Base-by-base conservation (phyloP, 2,113 vertebrate species). In the Cinclus mexicanus region DNA sequence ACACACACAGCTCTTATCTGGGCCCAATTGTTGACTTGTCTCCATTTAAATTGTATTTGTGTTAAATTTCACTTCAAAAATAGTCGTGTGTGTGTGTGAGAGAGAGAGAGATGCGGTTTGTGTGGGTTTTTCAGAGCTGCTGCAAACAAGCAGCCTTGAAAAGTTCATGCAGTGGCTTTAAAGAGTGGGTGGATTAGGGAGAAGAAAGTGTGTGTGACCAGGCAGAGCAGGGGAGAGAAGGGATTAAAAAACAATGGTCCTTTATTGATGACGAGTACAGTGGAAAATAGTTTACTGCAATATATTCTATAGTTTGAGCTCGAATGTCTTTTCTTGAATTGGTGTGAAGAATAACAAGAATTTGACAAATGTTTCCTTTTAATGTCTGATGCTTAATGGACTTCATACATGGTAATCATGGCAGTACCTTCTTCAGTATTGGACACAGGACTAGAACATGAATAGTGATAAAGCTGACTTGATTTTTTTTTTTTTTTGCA, bases 51-150 rank as follows among this genome's bases (percentile, higher is more conserved):
- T 71, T 35, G 63, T 52, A 9, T 93, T 84, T 7, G 7, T 68
- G 72, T 75, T 91, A 77, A 90, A 94, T 95, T 90, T 95, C 63
- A n/a, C 85, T 94, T 79, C 55, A 81, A 11, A 92, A 94, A 89
- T 37, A 86, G 46, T 68, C 3, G 0, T 53, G 65, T 61, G 0
- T 53, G 65, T 61, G 57, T 79, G 56, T 8, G 79, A 39, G 52
- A 42, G 65, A 22, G 35, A 33, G 52, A 42, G 65, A 22, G 35
- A 33, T 22, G 52, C 6, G 8, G 55, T 63, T 61, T 50, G 39
- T 70, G 50, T 31, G 52, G 47, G 44, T 94, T 81, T 11, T 67
- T 67, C 22, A 42, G 71, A 49, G 55, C 71, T 55, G 47, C 68
- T 93, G 68, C 75, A 81, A 93, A 80, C 75, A 82, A 71, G n/a